Percentiles rank a stretch among this genome's conserved stretches.
phyloP scores from a whole-genome alignment of 1,140 invertebrate species.

The Drosophila guanche region DNA sequence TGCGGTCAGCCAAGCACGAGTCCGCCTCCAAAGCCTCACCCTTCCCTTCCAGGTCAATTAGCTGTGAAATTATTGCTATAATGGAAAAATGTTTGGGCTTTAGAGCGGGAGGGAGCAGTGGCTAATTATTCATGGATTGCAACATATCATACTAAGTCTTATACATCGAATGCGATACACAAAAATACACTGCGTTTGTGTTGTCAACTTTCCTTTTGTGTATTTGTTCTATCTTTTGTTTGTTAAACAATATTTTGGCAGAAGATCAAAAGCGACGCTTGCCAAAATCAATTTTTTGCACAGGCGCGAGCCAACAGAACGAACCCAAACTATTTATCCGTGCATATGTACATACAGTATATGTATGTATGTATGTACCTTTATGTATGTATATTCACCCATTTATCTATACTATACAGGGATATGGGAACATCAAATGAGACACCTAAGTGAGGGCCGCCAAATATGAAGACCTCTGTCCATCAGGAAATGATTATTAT shows the following conservation, averaged over 20 bases:
- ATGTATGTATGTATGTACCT: slow-evolving; percentile 1
- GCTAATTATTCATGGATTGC: slow-evolving; percentile 37
- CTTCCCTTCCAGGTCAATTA: slow-evolving; percentile 42
- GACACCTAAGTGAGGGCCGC: slow-evolving; percentile 31
- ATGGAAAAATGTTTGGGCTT: slow-evolving; percentile 8
- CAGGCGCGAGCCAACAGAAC: slow-evolving; percentile 56
- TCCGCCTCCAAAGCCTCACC: slow-evolving; percentile 28
- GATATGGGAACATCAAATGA: slow-evolving; percentile 48
- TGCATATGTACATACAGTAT: slow-evolving; percentile 25
- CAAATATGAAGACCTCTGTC: slow-evolving; percentile 54
- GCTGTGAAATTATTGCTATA: slow-evolving; percentile 42
- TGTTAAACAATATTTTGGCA: slow-evolving; percentile 80
- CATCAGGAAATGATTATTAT: slow-evolving; percentile 52
- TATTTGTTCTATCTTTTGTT: slow-evolving; percentile 58
- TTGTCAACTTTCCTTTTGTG: slow-evolving; percentile 52
- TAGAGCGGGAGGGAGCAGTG: slow-evolving; percentile 4
- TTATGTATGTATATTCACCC: slow-evolving; percentile 1
- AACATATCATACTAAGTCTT: slow-evolving; percentile 26
- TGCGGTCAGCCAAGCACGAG: slow-evolving; percentile 60
- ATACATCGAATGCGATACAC: slow-evolving; percentile 6
- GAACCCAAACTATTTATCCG: slow-evolving; percentile 32
- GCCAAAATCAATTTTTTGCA: slow-evolving; percentile 74
- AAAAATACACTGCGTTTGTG: slow-evolving; percentile 43
- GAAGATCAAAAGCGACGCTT: slow-evolving; percentile 70
- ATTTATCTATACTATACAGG: too few relatives aligned